Evolutionary conservation across 1,140 invertebrate genomes (phyloP).

Genomic region (Ditylenchus dipsaci): DNA sequence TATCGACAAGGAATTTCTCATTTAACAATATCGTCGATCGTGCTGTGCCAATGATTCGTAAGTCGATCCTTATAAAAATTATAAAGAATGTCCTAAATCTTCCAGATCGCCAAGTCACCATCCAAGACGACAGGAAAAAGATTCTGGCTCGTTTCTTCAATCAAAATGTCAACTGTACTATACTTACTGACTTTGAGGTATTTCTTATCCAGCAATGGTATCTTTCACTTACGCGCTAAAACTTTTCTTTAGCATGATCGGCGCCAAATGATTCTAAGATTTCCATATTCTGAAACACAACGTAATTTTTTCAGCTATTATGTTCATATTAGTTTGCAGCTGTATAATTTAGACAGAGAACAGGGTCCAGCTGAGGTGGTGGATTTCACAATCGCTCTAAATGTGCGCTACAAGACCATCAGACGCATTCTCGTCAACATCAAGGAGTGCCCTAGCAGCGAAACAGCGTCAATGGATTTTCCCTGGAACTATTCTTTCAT

Average conservation of each 20-base stretch:
- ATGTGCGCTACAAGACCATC: constrained; percentile 21
- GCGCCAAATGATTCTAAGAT: constrained; percentile 21
- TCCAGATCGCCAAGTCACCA: constrained; percentile 1
- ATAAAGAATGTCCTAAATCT: not conserved
- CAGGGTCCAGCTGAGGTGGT: not conserved
- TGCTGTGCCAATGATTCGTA: constrained; percentile 5
- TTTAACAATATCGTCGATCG: constrained; percentile 25
- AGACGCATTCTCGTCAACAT: constrained; percentile 16
- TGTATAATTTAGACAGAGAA: not conserved
- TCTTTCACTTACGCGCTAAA: too few species aligned
- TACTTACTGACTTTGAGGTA: constrained; percentile 31
- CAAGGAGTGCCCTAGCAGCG: not conserved
- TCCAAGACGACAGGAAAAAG: not conserved
- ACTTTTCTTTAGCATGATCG: too few species aligned
- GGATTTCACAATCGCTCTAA: constrained; percentile 5
- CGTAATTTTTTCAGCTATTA: not conserved
- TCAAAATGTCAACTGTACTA: constrained; percentile 6
- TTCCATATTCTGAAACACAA: constrained; percentile 25
- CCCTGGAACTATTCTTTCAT: constrained; percentile 28
- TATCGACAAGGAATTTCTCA: constrained; percentile 20
- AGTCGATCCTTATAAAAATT: not conserved
- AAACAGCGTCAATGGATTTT: not conserved
- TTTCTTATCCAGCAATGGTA: too few species aligned
- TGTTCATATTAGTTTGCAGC: not conserved
- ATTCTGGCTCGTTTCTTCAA: constrained; percentile 25